phyloP scores from a whole-genome alignment of 2,888 invertebrate species.

The Leptinotarsa haldemani region DNA sequence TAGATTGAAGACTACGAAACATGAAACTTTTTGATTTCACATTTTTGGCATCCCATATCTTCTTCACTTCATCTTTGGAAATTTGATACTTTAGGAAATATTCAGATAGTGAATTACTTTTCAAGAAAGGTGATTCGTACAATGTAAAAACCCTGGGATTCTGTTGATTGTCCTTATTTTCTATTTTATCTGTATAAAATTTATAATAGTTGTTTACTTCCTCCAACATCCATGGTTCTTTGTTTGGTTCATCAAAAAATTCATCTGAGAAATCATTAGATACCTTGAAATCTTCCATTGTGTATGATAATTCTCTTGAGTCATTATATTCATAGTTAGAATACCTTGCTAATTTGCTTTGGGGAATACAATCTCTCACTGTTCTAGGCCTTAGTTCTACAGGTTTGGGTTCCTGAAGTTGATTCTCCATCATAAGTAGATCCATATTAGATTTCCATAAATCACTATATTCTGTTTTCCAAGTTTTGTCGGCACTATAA shows the following conservation, averaged over 20 bases:
- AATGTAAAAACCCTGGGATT: conserved; percentile 30
- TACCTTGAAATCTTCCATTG: conserved; percentile 48
- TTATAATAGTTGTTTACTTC: conserved; percentile 66
- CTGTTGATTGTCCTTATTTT: conserved; percentile 28
- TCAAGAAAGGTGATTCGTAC: conserved; percentile 55
- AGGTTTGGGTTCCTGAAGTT: conserved; percentile 43
- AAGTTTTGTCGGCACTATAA: conserved; percentile 59
- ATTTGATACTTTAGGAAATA: conserved; percentile 43
- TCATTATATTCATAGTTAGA: conserved; percentile 68
- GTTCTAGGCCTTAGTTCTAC: conserved; percentile 63
- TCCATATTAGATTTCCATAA: conserved; percentile 60
- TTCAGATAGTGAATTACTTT: conserved; percentile 48
- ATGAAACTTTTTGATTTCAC: conserved; percentile 39
- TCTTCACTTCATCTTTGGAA: conserved; percentile 52
- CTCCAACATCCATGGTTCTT: conserved; percentile 74
- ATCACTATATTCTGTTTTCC: conserved; percentile 52
- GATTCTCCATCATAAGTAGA: conserved; percentile 52
- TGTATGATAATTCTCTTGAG: conserved; percentile 65
- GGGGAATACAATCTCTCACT: conserved; percentile 75
- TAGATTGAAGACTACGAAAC: conserved; percentile 39
- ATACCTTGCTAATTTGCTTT: conserved; percentile 71
- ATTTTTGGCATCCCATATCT: conserved; percentile 54
- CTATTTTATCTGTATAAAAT: conserved; percentile 34
- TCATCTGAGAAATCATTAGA: conserved; percentile 40
- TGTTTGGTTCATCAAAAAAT: conserved; percentile 49